Base-by-base conservation (phyloP, 2,797 vertebrate genomes). In the Ptychobarbus kaznakovi region DNA sequence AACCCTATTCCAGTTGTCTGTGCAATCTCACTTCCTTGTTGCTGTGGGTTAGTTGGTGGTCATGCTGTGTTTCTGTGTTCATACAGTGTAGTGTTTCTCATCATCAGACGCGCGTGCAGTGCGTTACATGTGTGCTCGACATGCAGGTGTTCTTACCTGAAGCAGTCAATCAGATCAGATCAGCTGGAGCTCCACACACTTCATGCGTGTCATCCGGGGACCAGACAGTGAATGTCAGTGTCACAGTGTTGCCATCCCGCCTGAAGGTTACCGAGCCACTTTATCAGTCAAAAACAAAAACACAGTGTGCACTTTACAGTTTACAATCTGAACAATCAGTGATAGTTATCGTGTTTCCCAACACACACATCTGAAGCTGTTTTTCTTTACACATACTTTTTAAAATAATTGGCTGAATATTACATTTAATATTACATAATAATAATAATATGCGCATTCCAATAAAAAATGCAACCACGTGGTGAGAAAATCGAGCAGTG, bases 1-100 rank as follows among this genome's bases (percentile, higher is more conserved):
- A 20, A 9, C 44, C 2, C 4, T 12, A 13, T 13, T 6, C 0
- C 13, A 40, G n/a, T n/a, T 42, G 20, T 1, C 2, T 16, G 11
- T 22, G 40, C 6, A 46, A 15, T 32, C 63, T 46, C 18, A 74
- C 69, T 73, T 82, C 81, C 69, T 49, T 74, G 28, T 65, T 49
- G 6, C n/a, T 6, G 20, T 65, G 16, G 11, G 44, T 70, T 20
- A 13, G 58, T n/a, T 51, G 18, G 20, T 32, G 16, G 11, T 32
- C 22, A 28, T 51, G 10, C 10, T 3, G 32, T 38, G 32, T 77
- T 40, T 35, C n/a, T 44, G 13, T 4, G n/a, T 46, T 46, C 22
- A 25, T 8, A n/a, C 6, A 56, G 16, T 61, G 79, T n/a, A 56
- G 16, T 61, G 79, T n/a, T 25, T 5, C 18, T 22, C 3, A 38